Evolutionary conservation across 2,888 invertebrate species (phyloP).

Genomic region (Tenthredo scrophulariae): DNA sequence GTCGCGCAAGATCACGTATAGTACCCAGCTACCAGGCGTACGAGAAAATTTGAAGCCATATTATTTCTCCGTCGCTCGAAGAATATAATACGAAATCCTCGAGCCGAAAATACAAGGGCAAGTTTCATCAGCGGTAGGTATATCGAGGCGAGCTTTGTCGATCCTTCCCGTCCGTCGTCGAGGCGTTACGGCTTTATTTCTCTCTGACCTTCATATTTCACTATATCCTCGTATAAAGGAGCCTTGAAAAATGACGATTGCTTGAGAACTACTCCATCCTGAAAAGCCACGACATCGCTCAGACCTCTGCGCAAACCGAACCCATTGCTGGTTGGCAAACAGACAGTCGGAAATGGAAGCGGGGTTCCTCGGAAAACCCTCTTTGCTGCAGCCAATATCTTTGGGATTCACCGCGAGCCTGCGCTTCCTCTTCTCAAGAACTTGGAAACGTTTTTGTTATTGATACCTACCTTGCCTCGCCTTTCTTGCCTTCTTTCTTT

Average conservation of each 20-base stretch:
- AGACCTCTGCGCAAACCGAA: constrained; percentile 16
- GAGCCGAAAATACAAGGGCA: constrained; percentile 1
- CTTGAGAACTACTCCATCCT: constrained; percentile 8
- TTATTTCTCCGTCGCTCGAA: neutral
- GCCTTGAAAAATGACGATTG: constrained; percentile 43
- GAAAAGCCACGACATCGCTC: constrained; percentile 28
- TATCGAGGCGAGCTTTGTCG: neutral
- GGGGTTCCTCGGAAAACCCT: constrained; percentile 11
- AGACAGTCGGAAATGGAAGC: constrained; percentile 34
- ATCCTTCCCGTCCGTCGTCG: neutral
- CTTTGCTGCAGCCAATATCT: constrained; percentile 45
- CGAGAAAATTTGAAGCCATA: constrained; percentile 5
- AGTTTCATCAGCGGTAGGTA: constrained; percentile 25
- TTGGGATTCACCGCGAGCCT: constrained; percentile 6
- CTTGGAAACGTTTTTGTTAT: constrained; percentile 26
- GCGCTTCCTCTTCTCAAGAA: neutral
- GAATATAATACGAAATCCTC: constrained; percentile 19
- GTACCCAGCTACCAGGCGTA: neutral
- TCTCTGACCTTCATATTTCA: constrained; percentile 21
- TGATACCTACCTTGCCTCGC: neutral
- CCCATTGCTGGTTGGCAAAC: constrained; percentile 36
- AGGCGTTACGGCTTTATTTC: neutral
- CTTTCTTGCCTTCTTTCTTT: neutral
- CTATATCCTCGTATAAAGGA: constrained; percentile 16
- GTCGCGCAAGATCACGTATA: neutral